Evolutionary conservation across 1,140 invertebrate species (phyloP), one percentile per base, ranked within the genome.

Genomic region (Eurosta solidaginis): DNA sequence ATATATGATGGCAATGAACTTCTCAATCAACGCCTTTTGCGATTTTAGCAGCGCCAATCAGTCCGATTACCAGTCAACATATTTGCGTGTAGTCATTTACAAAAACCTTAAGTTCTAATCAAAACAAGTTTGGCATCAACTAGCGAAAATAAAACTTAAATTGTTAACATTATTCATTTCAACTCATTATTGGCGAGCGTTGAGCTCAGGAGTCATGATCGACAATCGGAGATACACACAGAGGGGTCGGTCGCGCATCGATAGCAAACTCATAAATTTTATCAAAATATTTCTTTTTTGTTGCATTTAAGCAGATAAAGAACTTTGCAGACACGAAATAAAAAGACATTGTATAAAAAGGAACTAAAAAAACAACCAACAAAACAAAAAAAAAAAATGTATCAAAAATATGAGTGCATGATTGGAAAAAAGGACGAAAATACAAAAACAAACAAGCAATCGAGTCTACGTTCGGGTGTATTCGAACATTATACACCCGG

Each of bases 1-100:
- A 68, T 68, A 40, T 40, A 40, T 40, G 59, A 40, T n/a, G 59
- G 33, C 59, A 68, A 68, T 68, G 59, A 68, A 68, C 59, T 68
- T 40, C 33, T 68, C 40, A 68, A 68, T 68, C 59, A 68, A 68
- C 59, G 59, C 59, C 59, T 68, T 68, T 47, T 63, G 54, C 20
- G n/a, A 63, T 22, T 63, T 75, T 12, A 27, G 17, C 42, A 27
- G 9, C 74, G 17, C n/a, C 7, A 9, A 1, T 17, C 73, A 45
- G 22, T 5, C 40, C 42, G 27, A 17, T n/a, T 22, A 2, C 33
- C 59, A 1, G 59, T 68, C 45, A 47, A 17, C 14, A 9, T 12
- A 22, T 52, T 68, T 14, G 12, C 36, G 22, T n/a, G 33, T 7
- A 25, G 33, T 33, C 27, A 33, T 59, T 59, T 40, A 40, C 59